Evolutionary conservation across 2,113 vertebrate species (phyloP).

Genomic region (Nymphicus hollandicus): DNA sequence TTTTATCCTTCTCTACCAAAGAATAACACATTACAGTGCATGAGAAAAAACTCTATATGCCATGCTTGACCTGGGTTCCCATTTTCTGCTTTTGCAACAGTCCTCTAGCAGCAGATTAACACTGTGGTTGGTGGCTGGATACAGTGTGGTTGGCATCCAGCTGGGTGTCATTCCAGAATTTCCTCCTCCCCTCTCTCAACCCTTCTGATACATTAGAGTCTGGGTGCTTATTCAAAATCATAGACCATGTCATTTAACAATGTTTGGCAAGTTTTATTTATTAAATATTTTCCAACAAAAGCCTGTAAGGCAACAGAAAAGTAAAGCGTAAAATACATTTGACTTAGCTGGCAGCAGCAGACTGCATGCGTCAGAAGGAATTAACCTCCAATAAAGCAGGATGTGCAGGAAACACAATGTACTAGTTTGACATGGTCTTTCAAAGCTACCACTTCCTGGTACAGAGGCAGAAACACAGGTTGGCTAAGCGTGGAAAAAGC

Average conservation of each 20-base stretch:
- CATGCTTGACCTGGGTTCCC: not conserved
- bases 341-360: slow-evolving; percentile 25
- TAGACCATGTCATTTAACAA: slow-evolving; percentile 19
- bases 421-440: slow-evolving; percentile 50
- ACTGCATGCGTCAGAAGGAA: slow-evolving; percentile 43
- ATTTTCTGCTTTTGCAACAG: not conserved
- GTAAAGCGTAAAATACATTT: slow-evolving; percentile 39
- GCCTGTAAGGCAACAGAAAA: slow-evolving; percentile 22
- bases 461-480: not conserved
- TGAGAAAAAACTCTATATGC: not conserved
- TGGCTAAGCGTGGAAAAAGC: slow-evolving; percentile 13
- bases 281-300: slow-evolving; percentile 40
- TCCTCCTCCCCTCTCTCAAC: not conserved
- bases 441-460: slow-evolving; percentile 58
- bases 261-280: slow-evolving; percentile 36
- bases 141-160: not conserved
- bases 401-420: slow-evolving; percentile 66
- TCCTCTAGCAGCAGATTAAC: not conserved
- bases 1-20: not conserved
- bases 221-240: not conserved
- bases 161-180: not conserved
- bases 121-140: not conserved
- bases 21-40: not conserved
- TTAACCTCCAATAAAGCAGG: slow-evolving; percentile 18
- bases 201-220: slow-evolving; percentile 11